Percentiles rank a stretch among this genome's conserved stretches.
Evolutionary conservation across 2,797 vertebrate species (phyloP).

Genomic region (Naso thynnoides): DNA sequence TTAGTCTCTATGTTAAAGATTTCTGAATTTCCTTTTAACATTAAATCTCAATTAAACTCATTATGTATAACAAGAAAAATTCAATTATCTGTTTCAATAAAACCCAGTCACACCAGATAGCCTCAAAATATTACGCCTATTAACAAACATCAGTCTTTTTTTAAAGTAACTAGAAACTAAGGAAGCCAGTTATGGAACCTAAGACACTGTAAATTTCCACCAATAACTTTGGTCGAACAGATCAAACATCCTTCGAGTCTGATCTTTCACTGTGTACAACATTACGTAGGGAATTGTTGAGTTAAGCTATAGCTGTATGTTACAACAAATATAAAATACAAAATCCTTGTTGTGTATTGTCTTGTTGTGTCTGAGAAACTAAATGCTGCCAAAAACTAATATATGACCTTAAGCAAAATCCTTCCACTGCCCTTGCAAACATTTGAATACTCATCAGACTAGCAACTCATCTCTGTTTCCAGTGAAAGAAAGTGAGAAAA

Average conservation of each 20-base stretch:
- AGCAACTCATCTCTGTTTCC: not conserved
- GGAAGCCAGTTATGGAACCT: no score
- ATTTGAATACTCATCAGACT: constrained; percentile 24
- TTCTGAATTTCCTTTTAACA: no score
- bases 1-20: no score
- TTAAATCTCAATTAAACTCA: not conserved
- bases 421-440: not conserved
- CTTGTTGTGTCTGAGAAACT: not conserved
- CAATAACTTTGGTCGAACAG: not conserved
- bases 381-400: not conserved
- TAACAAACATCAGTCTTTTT: no score
- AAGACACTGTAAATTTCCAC: no score
- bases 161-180: no score
- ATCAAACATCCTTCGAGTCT: not conserved
- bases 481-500: not conserved
- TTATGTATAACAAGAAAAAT: not conserved
- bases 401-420: not conserved
- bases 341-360: not conserved
- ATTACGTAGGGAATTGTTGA: not conserved
- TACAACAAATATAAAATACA: not conserved
- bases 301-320: not conserved
- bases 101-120: not conserved
- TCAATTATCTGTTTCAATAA: not conserved
- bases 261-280: not conserved
- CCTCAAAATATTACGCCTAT: not conserved